phyloP scores from a whole-genome alignment of 2,113 vertebrate species.

The Andinoacara biseriatus region DNA sequence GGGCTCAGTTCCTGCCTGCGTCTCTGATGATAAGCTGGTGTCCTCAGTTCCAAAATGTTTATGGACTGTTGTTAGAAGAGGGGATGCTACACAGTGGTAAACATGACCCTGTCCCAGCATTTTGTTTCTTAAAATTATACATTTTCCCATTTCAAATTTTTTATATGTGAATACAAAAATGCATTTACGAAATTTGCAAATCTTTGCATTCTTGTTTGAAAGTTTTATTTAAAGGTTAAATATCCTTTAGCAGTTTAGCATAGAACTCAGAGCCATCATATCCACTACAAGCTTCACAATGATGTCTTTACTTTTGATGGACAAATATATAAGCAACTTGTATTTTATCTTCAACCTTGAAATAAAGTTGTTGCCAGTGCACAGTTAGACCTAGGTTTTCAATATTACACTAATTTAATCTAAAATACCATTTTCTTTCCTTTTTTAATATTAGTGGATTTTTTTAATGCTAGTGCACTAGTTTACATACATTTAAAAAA shows the following conservation, averaged over 20 bases:
- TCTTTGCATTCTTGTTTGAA: too few relatives aligned
- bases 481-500: neutral
- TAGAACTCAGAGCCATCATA: neutral
- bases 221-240: neutral
- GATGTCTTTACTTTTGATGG: neutral
- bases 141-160: too few relatives aligned
- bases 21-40: too few relatives aligned
- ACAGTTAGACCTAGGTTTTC: neutral
- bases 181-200: too few relatives aligned
- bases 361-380: slow-evolving; percentile 2
- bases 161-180: too few relatives aligned
- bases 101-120: too few relatives aligned
- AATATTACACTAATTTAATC: neutral
- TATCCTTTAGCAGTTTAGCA: neutral
- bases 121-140: too few relatives aligned
- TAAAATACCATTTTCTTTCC: neutral
- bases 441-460: neutral
- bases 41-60: too few relatives aligned
- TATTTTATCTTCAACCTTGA: slow-evolving; percentile 4
- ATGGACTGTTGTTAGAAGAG: too few relatives aligned
- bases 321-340: neutral
- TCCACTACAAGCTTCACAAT: neutral
- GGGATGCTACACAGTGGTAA: too few relatives aligned
- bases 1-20: too few relatives aligned
- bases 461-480: neutral